phyloP scores from a whole-genome alignment of 2,888 invertebrate genomes.

The Sussaba pulchella region DNA sequence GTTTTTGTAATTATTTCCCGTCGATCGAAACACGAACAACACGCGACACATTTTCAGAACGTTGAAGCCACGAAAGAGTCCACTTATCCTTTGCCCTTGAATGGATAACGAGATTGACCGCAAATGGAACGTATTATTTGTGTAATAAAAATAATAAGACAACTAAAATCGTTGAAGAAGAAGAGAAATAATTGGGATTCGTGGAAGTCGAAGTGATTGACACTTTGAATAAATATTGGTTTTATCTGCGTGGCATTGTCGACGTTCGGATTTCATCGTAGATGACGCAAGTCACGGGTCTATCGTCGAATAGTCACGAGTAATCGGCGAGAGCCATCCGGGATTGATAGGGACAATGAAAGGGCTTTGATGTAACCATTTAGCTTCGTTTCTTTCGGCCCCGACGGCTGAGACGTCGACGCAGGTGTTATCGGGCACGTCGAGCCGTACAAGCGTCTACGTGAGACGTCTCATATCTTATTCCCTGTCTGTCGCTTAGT shows the following conservation, averaged over 20 bases:
- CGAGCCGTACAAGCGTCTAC: constrained; percentile 10
- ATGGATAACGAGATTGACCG: not conserved
- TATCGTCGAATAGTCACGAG: constrained; percentile 25
- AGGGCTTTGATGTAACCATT: constrained; percentile 54
- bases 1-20: not conserved
- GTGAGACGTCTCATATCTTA: constrained; percentile 41
- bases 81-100: not conserved
- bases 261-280: not conserved
- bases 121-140: too few species aligned
- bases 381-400: constrained; percentile 38
- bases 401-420: constrained; percentile 17
- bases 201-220: not conserved
- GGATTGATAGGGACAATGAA: constrained; percentile 56
- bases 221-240: not conserved
- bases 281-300: constrained; percentile 47
- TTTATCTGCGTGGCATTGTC: not conserved
- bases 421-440: constrained; percentile 52
- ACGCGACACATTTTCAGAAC: constrained; percentile 1
- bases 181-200: too few species aligned
- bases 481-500: not conserved
- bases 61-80: not conserved
- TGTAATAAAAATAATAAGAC: too few species aligned
- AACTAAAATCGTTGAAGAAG: too few species aligned
- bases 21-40: not conserved
- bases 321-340: constrained; percentile 36